phyloP scores from a whole-genome alignment of 2,113 vertebrate genomes.

The Orcinus orca region DNA sequence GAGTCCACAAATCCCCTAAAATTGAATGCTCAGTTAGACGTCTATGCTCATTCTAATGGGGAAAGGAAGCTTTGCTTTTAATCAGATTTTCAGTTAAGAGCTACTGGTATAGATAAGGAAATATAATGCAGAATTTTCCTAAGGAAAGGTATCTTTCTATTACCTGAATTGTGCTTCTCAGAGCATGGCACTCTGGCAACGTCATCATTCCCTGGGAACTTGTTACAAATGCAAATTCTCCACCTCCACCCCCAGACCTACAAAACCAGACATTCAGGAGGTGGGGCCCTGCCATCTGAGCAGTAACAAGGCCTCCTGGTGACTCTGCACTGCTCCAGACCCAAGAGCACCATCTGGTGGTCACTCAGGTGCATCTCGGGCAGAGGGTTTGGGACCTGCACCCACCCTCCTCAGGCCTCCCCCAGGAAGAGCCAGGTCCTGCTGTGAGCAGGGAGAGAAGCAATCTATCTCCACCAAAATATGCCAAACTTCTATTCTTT shows the following conservation, averaged over 20 bases:
- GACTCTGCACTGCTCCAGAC: background rate
- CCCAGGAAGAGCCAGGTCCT: background rate
- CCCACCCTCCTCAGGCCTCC: too few relatives aligned
- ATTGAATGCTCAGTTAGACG: background rate
- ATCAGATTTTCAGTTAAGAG: background rate
- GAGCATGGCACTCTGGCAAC: background rate
- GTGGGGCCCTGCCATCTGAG: background rate
- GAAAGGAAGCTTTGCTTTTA: background rate
- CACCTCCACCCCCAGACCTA: background rate
- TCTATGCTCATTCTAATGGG: background rate
- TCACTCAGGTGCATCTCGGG: background rate
- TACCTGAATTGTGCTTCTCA: background rate
- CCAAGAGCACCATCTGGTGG: conserved; percentile 49
- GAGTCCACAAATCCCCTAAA: background rate
- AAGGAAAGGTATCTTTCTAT: background rate
- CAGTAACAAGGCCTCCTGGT: too few relatives aligned
- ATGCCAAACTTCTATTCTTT: background rate
- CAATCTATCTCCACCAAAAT: background rate
- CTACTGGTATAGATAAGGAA: background rate
- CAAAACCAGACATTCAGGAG: background rate
- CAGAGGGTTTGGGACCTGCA: background rate
- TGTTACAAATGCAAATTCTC: background rate
- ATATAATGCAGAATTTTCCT: background rate
- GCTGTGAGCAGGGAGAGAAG: background rate
- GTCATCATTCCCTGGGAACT: background rate